A percentile compares a stretch with the other conserved stretches of the same genome.
These are phyloP conservation scores for Drosophila acutilabella DNA, from an alignment of 2,888 invertebrate species.

Conservation along the genomic window DNA sequence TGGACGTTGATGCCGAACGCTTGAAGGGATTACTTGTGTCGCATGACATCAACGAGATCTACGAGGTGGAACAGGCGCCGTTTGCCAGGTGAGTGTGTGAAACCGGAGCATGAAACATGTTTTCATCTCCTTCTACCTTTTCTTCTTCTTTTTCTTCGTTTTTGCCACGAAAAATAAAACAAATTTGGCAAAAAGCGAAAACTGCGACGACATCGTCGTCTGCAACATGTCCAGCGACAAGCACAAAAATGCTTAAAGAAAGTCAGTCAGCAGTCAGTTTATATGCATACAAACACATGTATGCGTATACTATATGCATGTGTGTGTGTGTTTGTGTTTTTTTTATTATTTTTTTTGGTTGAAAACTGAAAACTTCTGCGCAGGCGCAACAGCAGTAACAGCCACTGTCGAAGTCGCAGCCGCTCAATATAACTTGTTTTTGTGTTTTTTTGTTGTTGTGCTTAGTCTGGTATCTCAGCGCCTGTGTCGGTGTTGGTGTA, in stretches of 20 bases:
- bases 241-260: constrained; percentile 67
- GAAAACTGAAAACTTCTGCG: constrained; percentile 73
- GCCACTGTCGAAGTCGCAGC: constrained; percentile 17
- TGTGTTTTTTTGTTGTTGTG: constrained; percentile 43
- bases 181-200: constrained; percentile 65
- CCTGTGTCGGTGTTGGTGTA: constrained; percentile 21
- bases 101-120: constrained; percentile 56
- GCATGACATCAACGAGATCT: constrained; percentile 91
- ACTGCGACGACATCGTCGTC: constrained; percentile 40
- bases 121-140: constrained; percentile 16
- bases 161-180: constrained; percentile 11
- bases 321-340: not conserved
- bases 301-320: constrained; percentile 1
- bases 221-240: constrained; percentile 51
- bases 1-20: constrained; percentile 89
- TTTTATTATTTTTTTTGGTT: constrained; percentile 28
- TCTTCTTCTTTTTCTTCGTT: constrained; percentile 2
- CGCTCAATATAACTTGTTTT: constrained; percentile 53
- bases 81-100: constrained; percentile 90
- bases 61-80: constrained; percentile 93
- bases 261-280: constrained; percentile 66
- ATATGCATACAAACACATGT: not conserved
- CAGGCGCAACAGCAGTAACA: constrained; percentile 42
- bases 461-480: constrained; percentile 26
- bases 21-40: constrained; percentile 89